A percentile compares a stretch with the other conserved stretches of the same genome.
Conservation (phyloP, 2,113 vertebrate genomes). For the Furnarius figulus region DNA sequence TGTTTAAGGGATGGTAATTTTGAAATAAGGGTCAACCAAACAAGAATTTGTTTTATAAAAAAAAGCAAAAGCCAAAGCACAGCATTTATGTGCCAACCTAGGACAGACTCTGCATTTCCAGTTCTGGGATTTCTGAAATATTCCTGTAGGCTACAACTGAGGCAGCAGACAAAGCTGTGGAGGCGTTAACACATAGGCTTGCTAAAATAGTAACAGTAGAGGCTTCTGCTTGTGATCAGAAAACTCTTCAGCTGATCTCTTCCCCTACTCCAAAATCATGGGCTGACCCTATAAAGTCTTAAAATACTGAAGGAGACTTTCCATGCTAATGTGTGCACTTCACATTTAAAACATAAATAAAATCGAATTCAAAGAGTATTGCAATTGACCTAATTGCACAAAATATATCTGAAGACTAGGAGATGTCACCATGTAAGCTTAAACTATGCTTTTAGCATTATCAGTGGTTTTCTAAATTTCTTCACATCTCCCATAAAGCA, state of each 20-base stretch:
- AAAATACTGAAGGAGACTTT: not conserved
- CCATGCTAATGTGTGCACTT: accelerated
- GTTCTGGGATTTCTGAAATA: not conserved
- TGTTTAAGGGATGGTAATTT: not conserved
- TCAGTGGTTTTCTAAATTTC: not conserved
- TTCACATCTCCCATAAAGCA: not conserved
- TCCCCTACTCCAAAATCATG: not conserved
- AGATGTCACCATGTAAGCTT: not conserved
- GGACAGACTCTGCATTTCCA: not conserved
- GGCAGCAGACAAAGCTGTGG: not conserved
- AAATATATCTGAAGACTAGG: not conserved
- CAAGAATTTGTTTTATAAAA: not conserved
- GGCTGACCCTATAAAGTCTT: not conserved
- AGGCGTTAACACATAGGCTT: not conserved
- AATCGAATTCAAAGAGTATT: not conserved
- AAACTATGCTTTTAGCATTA: not conserved
- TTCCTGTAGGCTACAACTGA: not conserved
- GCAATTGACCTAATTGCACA: not conserved
- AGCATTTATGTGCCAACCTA: not conserved
- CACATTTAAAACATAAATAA: not conserved
- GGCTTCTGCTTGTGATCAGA: not conserved
- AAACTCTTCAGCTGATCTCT: not conserved
- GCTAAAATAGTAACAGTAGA: not conserved
- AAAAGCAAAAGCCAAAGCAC: not conserved
- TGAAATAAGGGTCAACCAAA: not conserved